These are phyloP conservation scores for Pelagia noctiluca DNA, from an alignment of 30 jellyfish, hydroid and myxozoan species.

Conservation along the genomic window DNA sequence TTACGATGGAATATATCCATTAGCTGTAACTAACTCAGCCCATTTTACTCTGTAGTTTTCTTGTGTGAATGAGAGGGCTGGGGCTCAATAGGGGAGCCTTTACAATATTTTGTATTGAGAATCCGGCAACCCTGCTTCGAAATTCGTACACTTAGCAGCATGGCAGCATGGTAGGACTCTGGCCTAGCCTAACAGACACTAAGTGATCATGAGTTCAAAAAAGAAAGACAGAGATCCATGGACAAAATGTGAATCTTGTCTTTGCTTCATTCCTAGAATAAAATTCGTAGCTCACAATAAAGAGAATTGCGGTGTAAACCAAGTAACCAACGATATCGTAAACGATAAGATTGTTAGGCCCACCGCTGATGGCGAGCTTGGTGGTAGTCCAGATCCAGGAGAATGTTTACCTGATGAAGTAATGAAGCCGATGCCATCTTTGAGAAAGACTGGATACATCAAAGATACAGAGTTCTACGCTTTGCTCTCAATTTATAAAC, in stretches of 20 bases:
- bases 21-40: too few species aligned
- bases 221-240: conserved; percentile 79
- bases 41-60: too few species aligned
- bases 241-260: conserved; percentile 72
- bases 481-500: neutral
- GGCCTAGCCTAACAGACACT: too few species aligned
- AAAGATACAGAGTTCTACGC: conserved; percentile 14
- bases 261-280: conserved; percentile 43
- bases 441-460: conserved; percentile 30
- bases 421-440: neutral
- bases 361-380: neutral
- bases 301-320: conserved; percentile 10
- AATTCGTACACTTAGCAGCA: too few species aligned
- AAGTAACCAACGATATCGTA: neutral
- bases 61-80: too few species aligned
- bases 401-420: neutral
- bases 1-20: too few species aligned
- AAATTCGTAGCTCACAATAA: conserved; percentile 38
- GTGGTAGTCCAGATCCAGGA: neutral
- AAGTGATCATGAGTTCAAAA: conserved; percentile 93
- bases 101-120: too few species aligned
- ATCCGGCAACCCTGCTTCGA: too few species aligned
- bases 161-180: too few species aligned
- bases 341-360: neutral
- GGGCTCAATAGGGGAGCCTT: too few species aligned